Evolutionary conservation across 1,140 invertebrate genomes (phyloP), one percentile per base, ranked within the genome.

Genomic region (Halesus radiatus): DNA sequence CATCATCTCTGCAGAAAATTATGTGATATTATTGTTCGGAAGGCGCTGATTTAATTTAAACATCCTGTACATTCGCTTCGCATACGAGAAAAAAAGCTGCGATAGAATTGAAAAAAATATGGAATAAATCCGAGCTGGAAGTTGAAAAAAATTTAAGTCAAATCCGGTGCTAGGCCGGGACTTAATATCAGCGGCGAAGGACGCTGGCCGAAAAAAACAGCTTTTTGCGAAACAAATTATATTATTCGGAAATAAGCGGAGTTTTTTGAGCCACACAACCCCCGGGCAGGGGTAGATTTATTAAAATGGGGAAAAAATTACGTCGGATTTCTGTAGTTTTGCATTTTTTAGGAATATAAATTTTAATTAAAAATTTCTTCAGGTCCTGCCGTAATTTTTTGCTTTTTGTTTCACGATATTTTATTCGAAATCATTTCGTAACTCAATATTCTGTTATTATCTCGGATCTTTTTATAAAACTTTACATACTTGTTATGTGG

Each of bases 51-150:
- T 45, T 45, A 45, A 37, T 45, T 45, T 45, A 13, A 53, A 13
- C 45, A 72, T 50, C 20, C 68, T 54, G 45, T 72, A 72, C 4
- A 23, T 16, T 23, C 2, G 68, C 13, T 72, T 53, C 20, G 10
- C 45, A 52, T 72, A 72, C 45, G 20, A 29, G 23, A 52, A 56
- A 78, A 78, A 68, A 78, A 70, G 5, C 50, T 10, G 58, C 75
- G 75, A 76, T 64, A 56, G 62, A 78, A 53, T 68, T 70, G 62
- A 78, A 78, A 78, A 78, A 78, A 68, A 37, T 78, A 37, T 76
- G 62, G 22, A 68, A 78, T 70, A 78, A 78, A 78, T 78, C 76
- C n/a, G 64, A 56, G 20, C 37, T 32, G 32, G 64, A 76, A 37
- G 20, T 45, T 60, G 60, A 16, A 76, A 78, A 76, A 78, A 78